Evolutionary conservation across 92 coral and sea anemone genomes (phyloP).

Genomic region (Phenganax marumi): DNA sequence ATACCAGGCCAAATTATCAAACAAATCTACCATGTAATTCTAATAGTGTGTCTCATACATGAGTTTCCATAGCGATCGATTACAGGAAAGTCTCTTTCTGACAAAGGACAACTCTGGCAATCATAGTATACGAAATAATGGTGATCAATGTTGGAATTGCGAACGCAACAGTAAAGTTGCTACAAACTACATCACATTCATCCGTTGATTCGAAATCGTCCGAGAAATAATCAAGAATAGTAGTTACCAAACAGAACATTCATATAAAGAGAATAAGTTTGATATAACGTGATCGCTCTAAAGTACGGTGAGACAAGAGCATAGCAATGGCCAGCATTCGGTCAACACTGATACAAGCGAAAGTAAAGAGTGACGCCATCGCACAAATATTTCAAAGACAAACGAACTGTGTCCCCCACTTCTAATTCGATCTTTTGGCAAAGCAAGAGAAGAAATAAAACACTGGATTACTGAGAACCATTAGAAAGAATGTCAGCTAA

Average conservation of each 20-base stretch:
- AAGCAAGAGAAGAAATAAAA: background rate
- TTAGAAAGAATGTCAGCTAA: background rate
- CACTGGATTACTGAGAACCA: background rate
- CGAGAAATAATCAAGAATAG: background rate
- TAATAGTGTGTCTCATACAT: background rate
- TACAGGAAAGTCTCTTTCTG: background rate
- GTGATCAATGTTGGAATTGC: constrained; percentile 27
- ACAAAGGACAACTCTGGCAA: constrained; percentile 10
- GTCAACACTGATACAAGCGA: constrained; percentile 31
- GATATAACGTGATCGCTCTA: constrained; percentile 21
- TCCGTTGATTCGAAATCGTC: background rate
- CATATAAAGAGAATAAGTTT: constrained; percentile 10
- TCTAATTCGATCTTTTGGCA: background rate
- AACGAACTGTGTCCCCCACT: constrained; percentile 6
- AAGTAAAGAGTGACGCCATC: background rate
- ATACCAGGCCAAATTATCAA: constrained; percentile 25
- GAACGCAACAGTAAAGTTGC: constrained; percentile 7
- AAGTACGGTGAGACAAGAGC: constrained; percentile 21
- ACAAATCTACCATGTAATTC: constrained; percentile 23
- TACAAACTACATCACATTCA: background rate
- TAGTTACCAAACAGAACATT: background rate
- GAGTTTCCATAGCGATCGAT: background rate
- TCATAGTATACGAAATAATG: constrained; percentile 6
- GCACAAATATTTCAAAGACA: constrained; percentile 18
- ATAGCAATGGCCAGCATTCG: constrained; percentile 18